Conservation (phyloP, 2,113 vertebrate species). For the Alouatta palliata region DNA sequence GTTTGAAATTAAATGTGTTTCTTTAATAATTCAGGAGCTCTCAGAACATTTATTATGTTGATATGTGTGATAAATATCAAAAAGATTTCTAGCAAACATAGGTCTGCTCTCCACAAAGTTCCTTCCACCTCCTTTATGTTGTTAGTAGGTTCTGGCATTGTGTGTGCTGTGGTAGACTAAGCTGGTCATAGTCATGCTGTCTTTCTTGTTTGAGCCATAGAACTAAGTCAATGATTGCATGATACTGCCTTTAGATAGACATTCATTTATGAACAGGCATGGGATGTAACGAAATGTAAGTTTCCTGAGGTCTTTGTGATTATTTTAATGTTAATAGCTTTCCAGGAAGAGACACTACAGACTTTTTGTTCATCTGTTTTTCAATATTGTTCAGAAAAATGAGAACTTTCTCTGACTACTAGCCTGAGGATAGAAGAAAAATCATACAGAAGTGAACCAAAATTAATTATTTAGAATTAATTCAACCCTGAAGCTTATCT, state of each 20-base stretch:
- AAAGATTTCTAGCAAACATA: background rate
- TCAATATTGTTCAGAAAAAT: background rate
- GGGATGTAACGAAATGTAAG: background rate
- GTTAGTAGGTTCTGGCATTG: background rate
- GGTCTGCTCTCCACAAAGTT: background rate
- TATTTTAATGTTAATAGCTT: background rate
- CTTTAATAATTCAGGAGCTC: background rate
- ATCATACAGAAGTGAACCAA: background rate
- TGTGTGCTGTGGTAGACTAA: background rate
- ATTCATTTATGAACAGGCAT: background rate
- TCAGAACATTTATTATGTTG: background rate
- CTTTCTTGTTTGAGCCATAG: background rate
- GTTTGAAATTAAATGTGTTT: background rate
- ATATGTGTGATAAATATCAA: background rate
- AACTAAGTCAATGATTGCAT: background rate
- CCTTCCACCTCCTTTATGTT: background rate
- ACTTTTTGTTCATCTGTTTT: background rate
- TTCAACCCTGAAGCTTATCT: background rate
- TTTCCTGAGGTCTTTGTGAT: background rate
- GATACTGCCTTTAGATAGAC: background rate
- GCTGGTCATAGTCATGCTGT: background rate
- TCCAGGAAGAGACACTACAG: background rate
- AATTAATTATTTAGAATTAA: background rate
- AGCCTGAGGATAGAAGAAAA: background rate
- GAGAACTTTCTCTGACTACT: background rate